Base-by-base conservation (phyloP, 1,140 invertebrate genomes). In the Trypoxylus dichotomus region DNA sequence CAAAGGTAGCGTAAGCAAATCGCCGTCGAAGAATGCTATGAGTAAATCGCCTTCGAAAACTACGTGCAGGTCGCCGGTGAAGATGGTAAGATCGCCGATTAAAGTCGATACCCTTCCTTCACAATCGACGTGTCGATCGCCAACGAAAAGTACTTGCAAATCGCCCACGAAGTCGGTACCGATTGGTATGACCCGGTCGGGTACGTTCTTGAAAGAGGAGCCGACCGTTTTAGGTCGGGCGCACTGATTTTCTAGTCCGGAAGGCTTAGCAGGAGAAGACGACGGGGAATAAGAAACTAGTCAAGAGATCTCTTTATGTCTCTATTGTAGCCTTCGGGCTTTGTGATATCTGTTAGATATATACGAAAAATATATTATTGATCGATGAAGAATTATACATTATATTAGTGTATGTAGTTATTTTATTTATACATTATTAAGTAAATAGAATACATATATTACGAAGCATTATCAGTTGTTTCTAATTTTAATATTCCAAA, bases 191-290 rank as follows among this genome's bases (percentile, higher is more conserved):
- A 86, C 87, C 76, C 85, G 92, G 77, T 93, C 93, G 0, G 91
- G 91, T 11, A 94, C 93, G 0, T 94, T 93, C 82, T 85, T 93
- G 8, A 93, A 93, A 84, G 93, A 93, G 81, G 92, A 93, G 83
- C 87, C 85, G 3, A 85, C 85, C 7, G 80, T 86, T 75, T 77
- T 85, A 60, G 81, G 82, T 19, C 83, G 43, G 19, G 41, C 41
- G n/a, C 74, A 75, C 43, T 75, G 60, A 68, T 68, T 68, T 68
- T 68, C 24, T 68, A 68, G 60, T 54, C n/a, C 47, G 47, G 15
- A 54, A 54, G 47, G 47, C n/a, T 19, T 13, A 54, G 47, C 47
- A 19, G 47, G 19, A 54, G 60, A 27, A 15, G n/a, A 24, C 8
- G 7, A 60, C n/a, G 58, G 10, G 7, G 60, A 13, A 68, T 19